phyloP scores from a whole-genome alignment of 2,113 vertebrate species.

The Paralichthys olivaceus region DNA sequence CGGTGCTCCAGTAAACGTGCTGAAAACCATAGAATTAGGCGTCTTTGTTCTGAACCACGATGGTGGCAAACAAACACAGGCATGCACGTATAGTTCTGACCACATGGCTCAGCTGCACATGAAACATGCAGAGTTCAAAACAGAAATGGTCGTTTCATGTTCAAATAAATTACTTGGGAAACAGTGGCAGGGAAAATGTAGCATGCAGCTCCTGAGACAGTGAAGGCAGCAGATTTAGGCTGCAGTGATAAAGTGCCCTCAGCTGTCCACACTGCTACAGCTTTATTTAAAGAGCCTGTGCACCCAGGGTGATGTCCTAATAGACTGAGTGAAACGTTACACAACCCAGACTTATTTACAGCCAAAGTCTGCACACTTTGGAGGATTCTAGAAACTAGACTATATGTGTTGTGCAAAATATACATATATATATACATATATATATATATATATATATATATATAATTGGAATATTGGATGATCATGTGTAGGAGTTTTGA shows the following conservation, averaged over 20 bases:
- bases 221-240: constrained; percentile 36
- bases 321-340: constrained; percentile 47
- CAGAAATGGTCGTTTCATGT: constrained; percentile 21
- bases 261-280: constrained; percentile 39
- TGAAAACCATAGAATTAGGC: constrained; percentile 24
- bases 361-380: constrained; percentile 10
- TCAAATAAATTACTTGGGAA: constrained; percentile 23
- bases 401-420: not conserved
- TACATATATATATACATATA: too few species aligned
- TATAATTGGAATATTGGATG: not conserved
- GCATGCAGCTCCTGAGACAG: constrained; percentile 9
- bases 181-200: constrained; percentile 3
- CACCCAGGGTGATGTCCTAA: constrained; percentile 47
- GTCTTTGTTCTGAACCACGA: constrained; percentile 22
- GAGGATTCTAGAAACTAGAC: constrained; percentile 18
- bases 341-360: constrained; percentile 49
- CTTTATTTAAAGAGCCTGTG: constrained; percentile 56
- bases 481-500: not conserved
- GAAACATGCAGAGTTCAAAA: constrained; percentile 35
- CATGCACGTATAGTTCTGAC: constrained; percentile 37
- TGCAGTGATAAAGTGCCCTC: constrained; percentile 43
- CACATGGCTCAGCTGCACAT: constrained; percentile 36
- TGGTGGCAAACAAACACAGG: not conserved
- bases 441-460: too few species aligned
- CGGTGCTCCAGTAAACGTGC: not conserved